phyloP scores from a whole-genome alignment of 1,140 invertebrate genomes.

The Wiebesia pumilae region DNA sequence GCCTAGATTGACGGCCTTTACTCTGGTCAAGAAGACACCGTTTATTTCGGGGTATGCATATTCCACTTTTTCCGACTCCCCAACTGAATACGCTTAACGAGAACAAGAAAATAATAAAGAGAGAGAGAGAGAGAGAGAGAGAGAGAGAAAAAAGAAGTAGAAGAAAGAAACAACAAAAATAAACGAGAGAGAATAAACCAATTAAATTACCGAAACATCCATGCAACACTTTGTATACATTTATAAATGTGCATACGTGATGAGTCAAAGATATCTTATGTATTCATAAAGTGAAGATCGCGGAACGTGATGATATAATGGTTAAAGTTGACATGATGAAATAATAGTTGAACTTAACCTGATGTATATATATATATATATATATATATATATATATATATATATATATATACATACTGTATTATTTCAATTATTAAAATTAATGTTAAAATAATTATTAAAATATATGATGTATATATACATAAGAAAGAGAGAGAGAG shows the following conservation, averaged over 20 bases:
- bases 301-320: neutral
- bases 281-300: neutral
- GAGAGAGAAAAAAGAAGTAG: neutral
- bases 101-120: neutral
- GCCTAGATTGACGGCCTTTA: conserved; percentile 25
- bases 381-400: too few species aligned
- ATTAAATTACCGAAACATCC: neutral
- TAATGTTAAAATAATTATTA: too few species aligned
- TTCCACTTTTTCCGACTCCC: conserved; percentile 24
- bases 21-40: neutral
- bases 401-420: too few species aligned
- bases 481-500: too few species aligned
- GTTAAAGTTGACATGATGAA: neutral
- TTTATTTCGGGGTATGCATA: conserved; percentile 39
- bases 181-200: neutral
- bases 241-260: neutral
- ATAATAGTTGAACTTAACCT: too few species aligned
- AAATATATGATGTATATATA: too few species aligned
- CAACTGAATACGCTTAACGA: neutral
- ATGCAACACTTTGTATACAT: neutral
- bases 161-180: neutral
- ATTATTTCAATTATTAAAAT: too few species aligned
- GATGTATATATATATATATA: too few species aligned
- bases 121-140: neutral
- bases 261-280: too few species aligned